A percentile compares a stretch with the other conserved stretches of the same genome.
Conservation (phyloP, 2,888 invertebrate genomes). For the Drosophila antonietae region DNA sequence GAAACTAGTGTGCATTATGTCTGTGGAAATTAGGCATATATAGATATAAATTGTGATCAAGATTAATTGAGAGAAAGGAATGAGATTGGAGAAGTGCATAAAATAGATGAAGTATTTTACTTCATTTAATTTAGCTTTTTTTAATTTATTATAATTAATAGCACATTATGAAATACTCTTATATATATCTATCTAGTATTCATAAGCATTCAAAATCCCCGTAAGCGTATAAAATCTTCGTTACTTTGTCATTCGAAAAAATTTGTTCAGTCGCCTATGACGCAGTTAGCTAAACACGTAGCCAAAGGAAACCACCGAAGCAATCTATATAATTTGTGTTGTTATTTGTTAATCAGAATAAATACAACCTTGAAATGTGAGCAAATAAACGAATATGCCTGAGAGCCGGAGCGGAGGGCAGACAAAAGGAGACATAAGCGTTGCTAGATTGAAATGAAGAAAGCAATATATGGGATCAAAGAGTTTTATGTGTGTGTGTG, state of each 20-base stretch:
- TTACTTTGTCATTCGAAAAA: neutral
- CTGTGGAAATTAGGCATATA: neutral
- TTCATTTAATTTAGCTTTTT: too few species aligned
- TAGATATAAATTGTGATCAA: neutral
- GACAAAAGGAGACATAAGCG: neutral
- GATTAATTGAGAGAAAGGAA: too few species aligned
- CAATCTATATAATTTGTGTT: slow-evolving; percentile 17
- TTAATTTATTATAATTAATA: too few species aligned
- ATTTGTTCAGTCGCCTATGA: slow-evolving; percentile 28
- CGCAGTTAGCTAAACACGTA: slow-evolving; percentile 50
- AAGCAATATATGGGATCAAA: slow-evolving; percentile 21
- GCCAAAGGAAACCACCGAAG: slow-evolving; percentile 5
- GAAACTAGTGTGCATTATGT: neutral
- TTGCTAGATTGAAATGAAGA: neutral
- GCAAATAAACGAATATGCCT: neutral
- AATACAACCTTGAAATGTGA: slow-evolving; percentile 55
- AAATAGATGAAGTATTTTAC: neutral
- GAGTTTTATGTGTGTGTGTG: slow-evolving; percentile 22
- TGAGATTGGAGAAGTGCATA: too few species aligned
- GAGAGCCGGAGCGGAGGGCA: neutral
- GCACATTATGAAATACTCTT: too few species aligned
- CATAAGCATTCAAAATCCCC: neutral
- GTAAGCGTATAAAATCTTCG: slow-evolving; percentile 1
- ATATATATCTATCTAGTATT: too few species aligned
- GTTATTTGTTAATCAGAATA: slow-evolving; percentile 48